Conservation (phyloP, 2,888 invertebrate genomes). For the Chloroclystis v-ata region DNA sequence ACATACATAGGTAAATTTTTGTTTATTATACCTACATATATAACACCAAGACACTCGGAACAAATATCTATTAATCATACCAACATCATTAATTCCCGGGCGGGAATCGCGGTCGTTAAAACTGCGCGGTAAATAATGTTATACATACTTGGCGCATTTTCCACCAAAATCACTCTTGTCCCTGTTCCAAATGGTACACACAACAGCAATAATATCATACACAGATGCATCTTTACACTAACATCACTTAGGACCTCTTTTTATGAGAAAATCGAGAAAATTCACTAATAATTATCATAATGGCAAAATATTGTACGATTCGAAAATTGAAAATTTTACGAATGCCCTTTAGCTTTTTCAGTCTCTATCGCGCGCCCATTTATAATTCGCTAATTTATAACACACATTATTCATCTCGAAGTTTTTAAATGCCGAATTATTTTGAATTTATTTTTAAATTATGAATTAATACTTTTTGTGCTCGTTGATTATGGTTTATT, state of each 20-base stretch:
- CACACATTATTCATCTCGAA: not conserved
- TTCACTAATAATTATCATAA: conserved; percentile 6
- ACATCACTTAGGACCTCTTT: conserved; percentile 29
- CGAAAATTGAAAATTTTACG: not conserved
- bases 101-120: no score
- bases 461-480: no score
- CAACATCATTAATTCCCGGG: no score
- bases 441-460: not conserved
- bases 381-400: conserved; percentile 7
- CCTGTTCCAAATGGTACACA: conserved; percentile 51
- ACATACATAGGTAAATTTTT: no score
- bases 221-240: conserved; percentile 62
- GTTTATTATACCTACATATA: no score
- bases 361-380: conserved; percentile 4
- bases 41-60: no score
- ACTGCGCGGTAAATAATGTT: no score
- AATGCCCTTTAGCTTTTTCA: conserved; percentile 1
- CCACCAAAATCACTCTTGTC: conserved; percentile 66
- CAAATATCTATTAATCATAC: no score
- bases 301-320: not conserved
- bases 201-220: conserved; percentile 43
- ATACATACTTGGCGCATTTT: conserved; percentile 69
- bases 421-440: no score
- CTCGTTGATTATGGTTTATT: no score
- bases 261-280: conserved; percentile 4